phyloP scores from a whole-genome alignment of 2,113 vertebrate species.

The Potamarius usumacintae region DNA sequence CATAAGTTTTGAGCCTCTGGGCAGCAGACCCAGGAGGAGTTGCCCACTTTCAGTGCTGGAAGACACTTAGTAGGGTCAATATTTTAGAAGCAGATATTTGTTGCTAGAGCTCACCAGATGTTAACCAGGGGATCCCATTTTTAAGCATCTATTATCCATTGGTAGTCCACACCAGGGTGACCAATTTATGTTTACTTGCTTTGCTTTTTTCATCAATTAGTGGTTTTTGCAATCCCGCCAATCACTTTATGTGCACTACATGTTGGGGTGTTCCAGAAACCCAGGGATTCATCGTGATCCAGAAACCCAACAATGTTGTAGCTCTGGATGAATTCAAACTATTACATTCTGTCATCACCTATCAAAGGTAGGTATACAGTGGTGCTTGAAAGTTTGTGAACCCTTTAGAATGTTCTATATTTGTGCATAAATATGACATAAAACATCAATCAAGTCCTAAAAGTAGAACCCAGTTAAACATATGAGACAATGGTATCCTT shows the following conservation, averaged over 20 bases:
- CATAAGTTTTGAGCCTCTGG: slow-evolving; percentile 55
- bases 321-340: not conserved
- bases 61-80: slow-evolving; percentile 6
- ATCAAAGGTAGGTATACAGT: not conserved
- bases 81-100: slow-evolving; percentile 42
- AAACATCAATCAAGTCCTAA: too few species aligned
- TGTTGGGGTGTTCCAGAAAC: not conserved
- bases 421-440: too few species aligned
- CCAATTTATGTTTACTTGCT: slow-evolving; percentile 51
- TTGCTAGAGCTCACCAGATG: slow-evolving; percentile 60
- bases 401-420: too few species aligned
- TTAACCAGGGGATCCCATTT: slow-evolving; percentile 56
- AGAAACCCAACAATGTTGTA: not conserved
- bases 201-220: not conserved
- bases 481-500: too few species aligned
- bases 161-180: slow-evolving; percentile 61
- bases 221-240: not conserved
- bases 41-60: slow-evolving; percentile 39
- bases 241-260: not conserved
- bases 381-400: too few species aligned
- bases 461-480: too few species aligned
- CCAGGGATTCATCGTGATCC: not conserved
- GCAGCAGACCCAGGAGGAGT: slow-evolving; percentile 59
- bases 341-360: not conserved
- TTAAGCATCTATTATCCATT: slow-evolving; percentile 70